Percentiles rank a stretch among this genome's conserved stretches.
Conservation (phyloP, 2,888 invertebrate genomes). For the Drosophila algonquin region DNA sequence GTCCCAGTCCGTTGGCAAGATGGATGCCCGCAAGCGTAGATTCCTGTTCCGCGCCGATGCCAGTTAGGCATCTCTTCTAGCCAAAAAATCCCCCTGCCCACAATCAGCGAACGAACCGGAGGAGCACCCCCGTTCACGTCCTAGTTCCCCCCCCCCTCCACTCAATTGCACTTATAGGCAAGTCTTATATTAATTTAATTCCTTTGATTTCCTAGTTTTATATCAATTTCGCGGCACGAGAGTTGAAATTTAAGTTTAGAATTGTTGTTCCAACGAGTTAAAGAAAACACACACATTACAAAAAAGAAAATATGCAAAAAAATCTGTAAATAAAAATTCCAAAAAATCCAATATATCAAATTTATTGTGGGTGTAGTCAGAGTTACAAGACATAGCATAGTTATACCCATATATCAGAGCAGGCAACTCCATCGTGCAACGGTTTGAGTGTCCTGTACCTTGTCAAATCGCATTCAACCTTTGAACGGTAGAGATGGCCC, state of each 20-base stretch:
- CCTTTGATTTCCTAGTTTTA: conserved; percentile 70
- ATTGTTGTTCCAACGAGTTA: conserved; percentile 60
- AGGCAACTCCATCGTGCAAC: conserved; percentile 73
- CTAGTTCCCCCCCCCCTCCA: conserved; percentile 35
- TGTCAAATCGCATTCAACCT: conserved; percentile 65
- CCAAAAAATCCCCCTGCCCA: conserved; percentile 4
- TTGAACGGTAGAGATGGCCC: conserved; percentile 66
- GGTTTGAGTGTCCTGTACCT: conserved; percentile 71
- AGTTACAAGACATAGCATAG: background rate
- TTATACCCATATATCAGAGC: conserved; percentile 11
- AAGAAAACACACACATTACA: conserved; percentile 42
- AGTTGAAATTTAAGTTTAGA: conserved; percentile 66
- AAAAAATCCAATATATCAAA: conserved; percentile 16
- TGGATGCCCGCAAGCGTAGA: conserved; percentile 84
- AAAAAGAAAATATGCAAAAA: conserved; percentile 49
- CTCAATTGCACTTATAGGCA: conserved; percentile 61
- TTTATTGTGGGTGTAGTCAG: background rate
- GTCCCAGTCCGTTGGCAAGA: conserved; percentile 73
- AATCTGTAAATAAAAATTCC: conserved; percentile 44
- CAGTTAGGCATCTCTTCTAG: conserved; percentile 63
- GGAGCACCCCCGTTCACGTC: conserved; percentile 28
- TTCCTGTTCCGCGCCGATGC: conserved; percentile 83
- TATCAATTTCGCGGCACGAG: conserved; percentile 56
- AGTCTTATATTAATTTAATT: conserved; percentile 44
- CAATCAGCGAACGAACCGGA: conserved; percentile 23